Evolutionary conservation across 2,113 vertebrate genomes (phyloP).

Genomic region (Hippocampus mohnikei): DNA sequence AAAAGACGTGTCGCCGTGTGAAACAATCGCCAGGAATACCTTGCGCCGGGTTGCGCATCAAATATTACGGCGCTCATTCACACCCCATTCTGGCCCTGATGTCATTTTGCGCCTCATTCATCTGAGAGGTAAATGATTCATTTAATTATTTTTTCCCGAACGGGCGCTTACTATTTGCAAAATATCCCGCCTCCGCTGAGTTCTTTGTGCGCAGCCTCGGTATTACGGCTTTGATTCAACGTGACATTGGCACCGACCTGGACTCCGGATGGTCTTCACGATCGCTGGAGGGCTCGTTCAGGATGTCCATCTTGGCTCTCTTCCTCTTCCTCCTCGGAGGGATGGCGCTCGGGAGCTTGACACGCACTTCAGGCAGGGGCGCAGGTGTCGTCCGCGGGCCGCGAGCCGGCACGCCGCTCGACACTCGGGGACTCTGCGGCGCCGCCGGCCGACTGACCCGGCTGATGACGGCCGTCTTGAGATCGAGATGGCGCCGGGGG

Average conservation of each 20-base stretch:
- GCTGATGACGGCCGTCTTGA: background rate
- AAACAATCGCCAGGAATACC: no score
- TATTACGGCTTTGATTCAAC: constrained; percentile 14
- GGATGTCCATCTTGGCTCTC: constrained; percentile 67
- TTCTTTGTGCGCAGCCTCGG: no score
- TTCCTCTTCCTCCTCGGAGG: constrained; percentile 55
- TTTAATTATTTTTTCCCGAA: no score
- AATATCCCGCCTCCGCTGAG: no score
- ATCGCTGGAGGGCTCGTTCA: constrained; percentile 44
- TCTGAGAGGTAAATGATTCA: no score
- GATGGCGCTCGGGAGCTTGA: constrained; percentile 63
- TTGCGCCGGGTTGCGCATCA: no score
- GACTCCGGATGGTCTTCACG: constrained; percentile 39
- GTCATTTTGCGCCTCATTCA: no score
- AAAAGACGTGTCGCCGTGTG: no score
- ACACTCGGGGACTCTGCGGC: background rate
- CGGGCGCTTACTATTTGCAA: no score
- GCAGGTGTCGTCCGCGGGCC: constrained; percentile 10
- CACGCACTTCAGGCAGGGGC: constrained; percentile 37
- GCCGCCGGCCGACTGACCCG: constrained; percentile 28
- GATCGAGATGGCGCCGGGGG: background rate
- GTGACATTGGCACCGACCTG: constrained; percentile 17
- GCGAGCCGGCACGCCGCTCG: background rate
- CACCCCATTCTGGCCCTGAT: no score
- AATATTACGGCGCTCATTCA: no score